These are phyloP conservation scores for Tryphoninae sp. DNA, from an alignment of 2,888 invertebrate genomes.

Conservation along the genomic window DNA sequence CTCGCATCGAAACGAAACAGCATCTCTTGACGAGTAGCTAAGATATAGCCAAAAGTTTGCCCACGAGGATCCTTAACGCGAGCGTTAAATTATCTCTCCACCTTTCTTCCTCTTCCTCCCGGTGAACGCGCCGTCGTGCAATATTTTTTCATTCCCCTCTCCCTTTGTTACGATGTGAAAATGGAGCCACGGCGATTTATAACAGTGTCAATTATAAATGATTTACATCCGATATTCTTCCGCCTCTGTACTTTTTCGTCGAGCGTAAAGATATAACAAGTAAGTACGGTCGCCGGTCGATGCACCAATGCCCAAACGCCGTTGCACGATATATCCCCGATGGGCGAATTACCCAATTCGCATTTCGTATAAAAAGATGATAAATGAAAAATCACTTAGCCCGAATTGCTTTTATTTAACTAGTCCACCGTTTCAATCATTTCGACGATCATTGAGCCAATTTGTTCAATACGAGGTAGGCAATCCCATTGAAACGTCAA, in stretches of 20 bases:
- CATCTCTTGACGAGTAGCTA: slow-evolving; percentile 23
- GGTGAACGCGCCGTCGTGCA: slow-evolving; percentile 17
- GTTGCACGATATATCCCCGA: neutral
- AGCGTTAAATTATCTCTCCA: slow-evolving; percentile 50
- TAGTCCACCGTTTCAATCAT: neutral
- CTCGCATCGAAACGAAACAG: neutral
- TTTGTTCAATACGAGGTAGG: neutral
- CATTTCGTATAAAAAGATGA: neutral
- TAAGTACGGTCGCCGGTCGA: slow-evolving; percentile 3
- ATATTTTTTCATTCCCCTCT: slow-evolving; percentile 38
- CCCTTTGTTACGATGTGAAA: slow-evolving; percentile 48
- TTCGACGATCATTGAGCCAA: neutral
- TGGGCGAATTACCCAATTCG: slow-evolving; percentile 19
- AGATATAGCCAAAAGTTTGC: slow-evolving; percentile 12
- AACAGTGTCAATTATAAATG: slow-evolving; percentile 64
- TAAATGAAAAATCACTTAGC: neutral
- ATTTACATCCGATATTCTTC: slow-evolving; percentile 48
- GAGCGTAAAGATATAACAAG: slow-evolving; percentile 36
- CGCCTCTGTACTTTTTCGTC: neutral
- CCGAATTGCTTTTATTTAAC: slow-evolving; percentile 1
- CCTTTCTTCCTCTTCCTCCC: slow-evolving; percentile 17
- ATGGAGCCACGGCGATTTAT: slow-evolving; percentile 59
- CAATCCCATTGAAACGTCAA: neutral
- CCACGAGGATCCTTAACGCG: slow-evolving; percentile 8
- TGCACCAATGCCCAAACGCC: neutral